Base-by-base conservation (phyloP, 2,113 vertebrate genomes). In the Dendrocopos noguchii region DNA sequence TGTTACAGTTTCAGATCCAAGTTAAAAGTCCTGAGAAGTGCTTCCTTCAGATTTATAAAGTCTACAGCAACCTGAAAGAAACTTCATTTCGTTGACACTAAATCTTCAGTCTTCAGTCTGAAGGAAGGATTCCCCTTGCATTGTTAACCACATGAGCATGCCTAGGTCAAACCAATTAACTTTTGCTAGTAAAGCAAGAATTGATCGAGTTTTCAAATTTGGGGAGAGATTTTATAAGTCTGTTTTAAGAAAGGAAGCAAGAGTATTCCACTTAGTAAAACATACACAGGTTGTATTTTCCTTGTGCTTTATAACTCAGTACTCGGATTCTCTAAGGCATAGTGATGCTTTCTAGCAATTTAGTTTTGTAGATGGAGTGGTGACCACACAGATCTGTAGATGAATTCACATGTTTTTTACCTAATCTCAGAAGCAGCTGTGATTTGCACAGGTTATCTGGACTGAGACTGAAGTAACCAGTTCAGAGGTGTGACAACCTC, bases 21-120 rank as follows among this genome's bases (percentile, higher is more conserved):
- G 52, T 39, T 56, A 82, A 67, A 84, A 91, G 67, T 89, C 60
- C 71, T 64, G 33, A 84, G 79, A 85, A 93, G 29, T 74, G 22
- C 42, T 91, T 89, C 13, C 74, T 91, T 91, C 71, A 74, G 72
- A 87, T 71, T 94, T 33, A 71, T 80, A 92, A 94, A 87, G 89
- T 42, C 24, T 60, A 47, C 10, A 92, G 46, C 15, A 87, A 28
- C 74, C 66, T 82, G 50, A 88, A 67, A 76, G 4, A 33, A 89
- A 34, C 64, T 80, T 79, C 46, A 80, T 20, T 87, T 88, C 89
- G 15, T 92, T 89, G 87, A 71, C 74, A 87, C 80, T 89, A 91
- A 84, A 83, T 53, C 17, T 77, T 89, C 64, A 87, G 16, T 4
- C 9, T 88, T 84, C 65, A 14, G 59, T 44, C 53, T 74, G 44